Evolutionary conservation across 2,113 vertebrate genomes (phyloP).

Genomic region (Myotis brandtii): DNA sequence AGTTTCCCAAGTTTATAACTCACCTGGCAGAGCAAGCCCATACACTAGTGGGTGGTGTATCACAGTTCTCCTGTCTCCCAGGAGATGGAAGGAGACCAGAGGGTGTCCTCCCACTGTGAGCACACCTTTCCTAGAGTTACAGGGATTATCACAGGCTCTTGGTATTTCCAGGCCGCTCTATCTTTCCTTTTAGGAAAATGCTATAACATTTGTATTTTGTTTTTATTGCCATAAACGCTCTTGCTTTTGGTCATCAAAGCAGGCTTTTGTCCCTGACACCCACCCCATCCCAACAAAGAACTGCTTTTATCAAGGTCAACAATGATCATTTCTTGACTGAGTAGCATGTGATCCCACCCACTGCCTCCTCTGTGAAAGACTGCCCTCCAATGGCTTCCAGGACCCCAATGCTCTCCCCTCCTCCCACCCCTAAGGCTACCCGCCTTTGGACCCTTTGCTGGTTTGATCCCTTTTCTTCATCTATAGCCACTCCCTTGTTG

Average conservation of each 20-base stretch:
- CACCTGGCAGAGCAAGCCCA: background rate
- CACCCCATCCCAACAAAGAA: background rate
- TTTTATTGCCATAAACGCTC: background rate
- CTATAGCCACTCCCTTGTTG: background rate
- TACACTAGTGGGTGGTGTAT: fast-evolving
- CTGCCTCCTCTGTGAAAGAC: background rate
- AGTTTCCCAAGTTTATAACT: background rate
- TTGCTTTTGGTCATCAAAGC: background rate
- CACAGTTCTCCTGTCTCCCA: background rate
- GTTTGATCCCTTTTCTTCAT: background rate
- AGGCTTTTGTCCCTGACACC: background rate
- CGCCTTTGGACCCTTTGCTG: background rate
- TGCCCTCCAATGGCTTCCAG: background rate
- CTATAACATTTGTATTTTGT: background rate
- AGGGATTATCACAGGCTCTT: background rate
- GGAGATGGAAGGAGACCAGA: fast-evolving
- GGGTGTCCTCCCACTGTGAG: background rate
- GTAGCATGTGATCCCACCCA: background rate
- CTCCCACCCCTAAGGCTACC: background rate
- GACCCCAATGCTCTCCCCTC: background rate
- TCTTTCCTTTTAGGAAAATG: background rate
- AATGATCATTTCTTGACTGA: background rate
- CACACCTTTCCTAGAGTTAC: background rate
- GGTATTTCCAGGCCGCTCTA: background rate
- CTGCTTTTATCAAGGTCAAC: background rate